These are phyloP conservation scores for Oostethus manadensis DNA, from an alignment of 2,113 vertebrate species.

Conservation along the genomic window DNA sequence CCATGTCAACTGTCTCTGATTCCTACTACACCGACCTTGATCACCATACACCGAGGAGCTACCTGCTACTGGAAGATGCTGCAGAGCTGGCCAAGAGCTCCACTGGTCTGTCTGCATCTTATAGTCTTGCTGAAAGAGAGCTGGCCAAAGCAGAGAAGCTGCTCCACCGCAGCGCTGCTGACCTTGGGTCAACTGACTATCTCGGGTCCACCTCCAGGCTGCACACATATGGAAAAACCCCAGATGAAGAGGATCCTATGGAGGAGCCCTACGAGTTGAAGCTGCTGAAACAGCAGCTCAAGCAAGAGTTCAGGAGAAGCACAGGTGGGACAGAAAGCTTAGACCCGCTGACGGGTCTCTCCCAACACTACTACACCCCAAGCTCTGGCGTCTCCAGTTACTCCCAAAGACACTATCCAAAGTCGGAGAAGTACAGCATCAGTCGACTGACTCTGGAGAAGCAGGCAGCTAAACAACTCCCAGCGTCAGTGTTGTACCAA, in stretches of 20 bases:
- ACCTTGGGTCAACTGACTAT: slow-evolving; percentile 86
- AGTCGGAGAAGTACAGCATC: slow-evolving; percentile 96
- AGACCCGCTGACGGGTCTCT: slow-evolving; percentile 86
- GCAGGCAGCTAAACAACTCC: slow-evolving; percentile 94
- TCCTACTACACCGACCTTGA: slow-evolving; percentile 94
- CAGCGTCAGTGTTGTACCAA: slow-evolving; percentile 92
- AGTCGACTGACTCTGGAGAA: slow-evolving; percentile 95
- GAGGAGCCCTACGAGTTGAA: slow-evolving; percentile 97
- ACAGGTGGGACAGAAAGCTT: slow-evolving; percentile 86
- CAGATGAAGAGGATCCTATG: slow-evolving; percentile 96
- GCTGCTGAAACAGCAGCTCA: slow-evolving; percentile 95
- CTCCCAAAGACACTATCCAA: slow-evolving; percentile 87
- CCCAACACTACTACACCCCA: slow-evolving; percentile 88
- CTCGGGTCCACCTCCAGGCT: slow-evolving; percentile 85
- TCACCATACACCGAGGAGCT: slow-evolving; percentile 85
- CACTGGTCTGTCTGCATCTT: slow-evolving; percentile 79
- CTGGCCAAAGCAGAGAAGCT: slow-evolving; percentile 90
- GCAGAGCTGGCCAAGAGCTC: slow-evolving; percentile 89
- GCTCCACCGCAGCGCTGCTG: slow-evolving; percentile 78
- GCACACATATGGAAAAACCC: slow-evolving; percentile 87
- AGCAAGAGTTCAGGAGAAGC: slow-evolving; percentile 95
- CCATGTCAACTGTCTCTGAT: slow-evolving; percentile 91
- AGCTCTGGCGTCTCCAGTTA: slow-evolving; percentile 68
- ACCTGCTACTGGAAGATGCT: slow-evolving; percentile 91
- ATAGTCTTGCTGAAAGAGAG: slow-evolving; percentile 90